Evolutionary conservation across 2,113 vertebrate species (phyloP).

Genomic region (Cyanoliseus patagonus): DNA sequence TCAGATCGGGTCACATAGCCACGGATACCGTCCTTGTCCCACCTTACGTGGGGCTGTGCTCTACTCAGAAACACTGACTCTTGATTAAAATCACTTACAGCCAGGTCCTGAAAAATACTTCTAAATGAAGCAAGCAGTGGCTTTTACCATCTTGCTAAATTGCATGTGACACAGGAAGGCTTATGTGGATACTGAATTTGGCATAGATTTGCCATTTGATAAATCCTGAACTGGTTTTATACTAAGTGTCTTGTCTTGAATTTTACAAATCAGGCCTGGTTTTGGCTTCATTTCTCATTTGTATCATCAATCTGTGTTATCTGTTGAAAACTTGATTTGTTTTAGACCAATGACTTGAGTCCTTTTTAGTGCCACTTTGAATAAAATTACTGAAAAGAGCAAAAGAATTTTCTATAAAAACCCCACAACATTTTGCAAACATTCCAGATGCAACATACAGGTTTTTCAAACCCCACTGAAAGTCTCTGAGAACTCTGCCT

Average conservation of each 20-base stretch:
- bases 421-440: not conserved
- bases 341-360: not conserved
- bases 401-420: not conserved
- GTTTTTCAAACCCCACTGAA: not conserved
- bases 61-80: not conserved
- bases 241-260: not conserved
- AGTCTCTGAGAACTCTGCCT: not conserved
- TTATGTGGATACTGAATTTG: not conserved
- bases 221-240: not conserved
- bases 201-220: not conserved
- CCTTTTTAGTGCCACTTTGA: not conserved
- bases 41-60: not conserved
- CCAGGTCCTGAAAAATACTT: not conserved
- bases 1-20: rapidly evolving
- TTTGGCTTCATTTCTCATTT: not conserved
- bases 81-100: not conserved
- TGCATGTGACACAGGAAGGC: not conserved
- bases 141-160: not conserved
- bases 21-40: not conserved
- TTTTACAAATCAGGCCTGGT: not conserved
- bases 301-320: not conserved
- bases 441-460: not conserved
- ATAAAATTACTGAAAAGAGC: not conserved
- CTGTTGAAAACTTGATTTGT: not conserved
- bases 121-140: not conserved